Percentiles rank a stretch among this genome's conserved stretches.
phyloP scores from a whole-genome alignment of 2,797 vertebrate genomes.

The Pelochelys cantorii region DNA sequence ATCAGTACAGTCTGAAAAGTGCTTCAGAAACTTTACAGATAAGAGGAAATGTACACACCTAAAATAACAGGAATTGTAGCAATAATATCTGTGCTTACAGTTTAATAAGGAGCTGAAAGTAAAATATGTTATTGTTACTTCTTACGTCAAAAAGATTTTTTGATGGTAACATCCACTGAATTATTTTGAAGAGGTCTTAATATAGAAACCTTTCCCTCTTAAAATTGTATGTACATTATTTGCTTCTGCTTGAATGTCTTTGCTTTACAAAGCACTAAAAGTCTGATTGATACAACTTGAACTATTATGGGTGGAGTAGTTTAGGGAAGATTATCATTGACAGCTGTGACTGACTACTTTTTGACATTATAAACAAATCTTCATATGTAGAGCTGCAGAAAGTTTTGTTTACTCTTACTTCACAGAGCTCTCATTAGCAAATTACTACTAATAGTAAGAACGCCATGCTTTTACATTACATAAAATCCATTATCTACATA shows the following conservation, averaged over 20 bases:
- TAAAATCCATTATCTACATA: too few species aligned
- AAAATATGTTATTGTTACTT: neutral
- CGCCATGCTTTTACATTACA: too few species aligned
- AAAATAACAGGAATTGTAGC: too few species aligned
- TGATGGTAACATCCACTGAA: neutral
- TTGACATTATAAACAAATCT: neutral
- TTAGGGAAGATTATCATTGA: neutral
- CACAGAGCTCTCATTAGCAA: too few species aligned
- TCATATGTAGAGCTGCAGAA: neutral
- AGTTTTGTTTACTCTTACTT: neutral
- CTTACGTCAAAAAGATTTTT: neutral
- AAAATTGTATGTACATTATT: neutral
- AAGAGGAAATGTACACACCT: neutral
- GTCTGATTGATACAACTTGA: neutral
- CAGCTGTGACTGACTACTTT: neutral
- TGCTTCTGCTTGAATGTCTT: neutral
- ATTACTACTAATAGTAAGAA: too few species aligned
- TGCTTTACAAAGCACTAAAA: neutral
- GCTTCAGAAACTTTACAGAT: neutral
- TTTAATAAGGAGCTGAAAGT: neutral
- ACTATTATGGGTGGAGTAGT: neutral
- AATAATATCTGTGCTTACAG: fast-evolving
- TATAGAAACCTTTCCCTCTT: neutral
- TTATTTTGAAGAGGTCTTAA: neutral
- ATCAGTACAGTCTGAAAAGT: neutral